phyloP scores from a whole-genome alignment of 2,797 vertebrate species.

The Enteromius radiatus region DNA sequence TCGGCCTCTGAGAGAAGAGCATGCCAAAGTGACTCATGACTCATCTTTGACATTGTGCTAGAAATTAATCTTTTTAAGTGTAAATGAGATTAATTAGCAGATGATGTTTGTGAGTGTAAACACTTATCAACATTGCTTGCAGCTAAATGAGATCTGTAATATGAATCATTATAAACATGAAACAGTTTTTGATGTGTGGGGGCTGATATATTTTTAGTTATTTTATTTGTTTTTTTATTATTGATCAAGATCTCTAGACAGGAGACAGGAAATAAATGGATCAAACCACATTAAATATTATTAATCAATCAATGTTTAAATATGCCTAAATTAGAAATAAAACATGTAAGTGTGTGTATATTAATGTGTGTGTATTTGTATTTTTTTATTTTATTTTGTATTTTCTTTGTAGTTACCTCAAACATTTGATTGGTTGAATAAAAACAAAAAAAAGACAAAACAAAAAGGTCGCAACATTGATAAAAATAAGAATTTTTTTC shows the following conservation, averaged over 20 bases:
- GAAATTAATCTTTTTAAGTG: constrained; percentile 24
- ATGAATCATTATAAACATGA: constrained; percentile 1
- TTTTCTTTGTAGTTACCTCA: neutral
- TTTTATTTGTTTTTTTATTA: neutral
- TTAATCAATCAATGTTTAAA: neutral
- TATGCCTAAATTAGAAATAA: neutral
- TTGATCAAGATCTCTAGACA: neutral
- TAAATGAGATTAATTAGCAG: constrained; percentile 20
- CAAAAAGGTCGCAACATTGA: neutral
- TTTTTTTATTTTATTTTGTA: too few relatives aligned
- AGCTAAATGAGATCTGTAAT: constrained; percentile 9
- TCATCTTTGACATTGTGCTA: constrained; percentile 34
- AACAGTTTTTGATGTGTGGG: neutral
- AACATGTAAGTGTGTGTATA: too few relatives aligned
- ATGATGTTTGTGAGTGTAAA: constrained; percentile 23
- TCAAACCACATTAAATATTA: neutral
- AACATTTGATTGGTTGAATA: neutral
- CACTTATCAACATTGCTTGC: constrained; percentile 10
- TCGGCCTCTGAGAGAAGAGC: neutral
- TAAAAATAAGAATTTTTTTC: neutral
- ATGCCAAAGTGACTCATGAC: constrained; percentile 12
- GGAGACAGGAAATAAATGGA: neutral
- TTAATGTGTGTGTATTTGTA: too few relatives aligned
- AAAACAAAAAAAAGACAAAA: neutral
- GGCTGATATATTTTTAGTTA: neutral